A percentile compares a stretch with the other conserved stretches of the same genome.
These are phyloP conservation scores for Lasioglossum morio DNA, from an alignment of 2,888 invertebrate species.

Conservation along the genomic window DNA sequence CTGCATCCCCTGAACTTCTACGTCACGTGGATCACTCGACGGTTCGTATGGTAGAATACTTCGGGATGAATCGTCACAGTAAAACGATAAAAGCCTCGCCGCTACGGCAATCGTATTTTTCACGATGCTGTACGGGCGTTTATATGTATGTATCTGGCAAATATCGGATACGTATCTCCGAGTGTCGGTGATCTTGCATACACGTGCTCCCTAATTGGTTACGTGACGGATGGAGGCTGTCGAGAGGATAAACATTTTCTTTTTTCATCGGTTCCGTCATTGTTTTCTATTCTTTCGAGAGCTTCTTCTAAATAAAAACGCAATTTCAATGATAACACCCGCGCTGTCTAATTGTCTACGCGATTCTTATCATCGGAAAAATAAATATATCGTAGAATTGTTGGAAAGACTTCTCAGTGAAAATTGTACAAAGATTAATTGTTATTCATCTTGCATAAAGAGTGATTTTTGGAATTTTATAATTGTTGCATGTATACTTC, in stretches of 20 bases:
- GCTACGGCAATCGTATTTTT: constrained; percentile 5
- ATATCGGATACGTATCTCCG: neutral
- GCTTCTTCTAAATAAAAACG: neutral
- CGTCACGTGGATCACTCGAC: constrained; percentile 53
- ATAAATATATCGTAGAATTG: neutral
- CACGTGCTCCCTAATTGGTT: constrained; percentile 26
- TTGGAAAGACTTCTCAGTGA: neutral
- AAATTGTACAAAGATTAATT: neutral
- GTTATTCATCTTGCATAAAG: neutral
- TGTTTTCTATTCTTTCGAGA: neutral
- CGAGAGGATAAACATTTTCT: neutral
- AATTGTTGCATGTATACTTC: neutral
- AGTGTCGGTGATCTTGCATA: neutral
- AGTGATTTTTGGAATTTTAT: neutral
- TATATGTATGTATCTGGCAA: neutral
- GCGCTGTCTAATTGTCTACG: neutral
- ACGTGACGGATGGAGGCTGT: neutral
- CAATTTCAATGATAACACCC: neutral
- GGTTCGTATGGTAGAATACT: constrained; percentile 51
- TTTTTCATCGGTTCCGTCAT: neutral
- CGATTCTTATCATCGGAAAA: neutral
- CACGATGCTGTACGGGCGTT: neutral
- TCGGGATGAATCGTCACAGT: neutral
- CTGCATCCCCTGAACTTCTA: constrained; percentile 50
- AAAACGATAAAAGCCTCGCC: neutral